Evolutionary conservation across 2,113 vertebrate species (phyloP), one percentile per base, ranked within the genome.

Genomic region (Cervus canadensis): DNA sequence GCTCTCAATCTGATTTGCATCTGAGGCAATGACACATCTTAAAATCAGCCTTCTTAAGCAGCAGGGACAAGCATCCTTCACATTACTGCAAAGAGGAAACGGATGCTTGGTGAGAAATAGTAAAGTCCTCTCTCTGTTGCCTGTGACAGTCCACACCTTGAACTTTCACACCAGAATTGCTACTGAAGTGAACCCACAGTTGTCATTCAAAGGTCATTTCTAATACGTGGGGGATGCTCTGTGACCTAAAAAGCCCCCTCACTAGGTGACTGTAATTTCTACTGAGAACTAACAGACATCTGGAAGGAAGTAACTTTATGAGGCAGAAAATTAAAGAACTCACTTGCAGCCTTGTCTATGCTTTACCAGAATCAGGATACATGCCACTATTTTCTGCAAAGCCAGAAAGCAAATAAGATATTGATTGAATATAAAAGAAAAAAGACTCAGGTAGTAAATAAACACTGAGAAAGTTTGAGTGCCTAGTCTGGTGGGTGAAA

Each of bases 241-340:
- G 52, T 56, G 71, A 82, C n/a, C 84, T 33, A 33, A 64, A 91
- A 85, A 56, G 14, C 13, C 64, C 36, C 67, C 40, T 30, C n/a
- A 12, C 33, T 56, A 92, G 84, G 79, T 67, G 74, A 84, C 57
- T 84, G 33, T 50, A 74, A 92, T 90, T 92, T 87, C 79, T 67
- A 11, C 74, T 2, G 19, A 95, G 97, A 76, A 82, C 81, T 54
- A 85, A 89, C 45, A 87, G 57, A 88, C 30, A 59, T 48, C 54
- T 43, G 71, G 74, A 95, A 84, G 93, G 60, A 97, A 83, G 93
- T 74, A 84, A 87, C 79, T 97, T 96, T 82, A 97, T 95, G 97
- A 98, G 56, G 79, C 95, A 96, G 92, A 96, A 98, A 97, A 96
- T 96, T 94, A 95, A 96, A 94, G 84, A 84, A 56, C 26, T 78